Evolutionary conservation across 2,888 invertebrate species (phyloP).

Genomic region (Idaea aversata): DNA sequence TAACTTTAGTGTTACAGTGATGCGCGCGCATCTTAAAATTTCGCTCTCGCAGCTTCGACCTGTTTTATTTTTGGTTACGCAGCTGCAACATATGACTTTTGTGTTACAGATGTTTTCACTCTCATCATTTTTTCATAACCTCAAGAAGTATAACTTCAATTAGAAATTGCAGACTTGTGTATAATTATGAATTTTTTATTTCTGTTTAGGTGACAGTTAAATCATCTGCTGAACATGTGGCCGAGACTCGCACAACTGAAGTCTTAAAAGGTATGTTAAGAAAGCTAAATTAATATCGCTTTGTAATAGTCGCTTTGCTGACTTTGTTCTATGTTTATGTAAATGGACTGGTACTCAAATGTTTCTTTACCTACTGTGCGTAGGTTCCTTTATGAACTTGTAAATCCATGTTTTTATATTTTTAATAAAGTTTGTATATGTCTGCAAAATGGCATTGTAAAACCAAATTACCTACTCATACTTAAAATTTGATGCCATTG

Average conservation of each 20-base stretch:
- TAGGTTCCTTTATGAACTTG: neutral
- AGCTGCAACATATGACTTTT: too few relatives aligned
- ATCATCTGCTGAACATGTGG: constrained; percentile 50
- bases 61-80: too few relatives aligned
- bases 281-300: neutral
- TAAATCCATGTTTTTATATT: neutral
- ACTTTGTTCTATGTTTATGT: neutral
- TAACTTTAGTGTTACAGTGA: too few relatives aligned
- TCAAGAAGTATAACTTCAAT: too few relatives aligned
- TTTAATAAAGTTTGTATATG: neutral
- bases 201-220: constrained; percentile 58
- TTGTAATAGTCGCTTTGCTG: neutral
- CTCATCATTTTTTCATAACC: too few relatives aligned
- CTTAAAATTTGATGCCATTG: neutral
- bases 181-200: neutral
- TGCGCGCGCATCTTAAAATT: too few relatives aligned
- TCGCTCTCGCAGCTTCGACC: too few relatives aligned
- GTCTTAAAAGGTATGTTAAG: constrained; percentile 55
- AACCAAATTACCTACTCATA: neutral
- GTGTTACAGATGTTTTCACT: too few relatives aligned
- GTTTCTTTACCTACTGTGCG: neutral
- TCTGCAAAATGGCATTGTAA: neutral
- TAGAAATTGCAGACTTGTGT: too few relatives aligned
- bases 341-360: neutral
- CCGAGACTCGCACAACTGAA: constrained; percentile 48